Base-by-base conservation (phyloP, 2,797 vertebrate species). In the Notolabrus celidotus region DNA sequence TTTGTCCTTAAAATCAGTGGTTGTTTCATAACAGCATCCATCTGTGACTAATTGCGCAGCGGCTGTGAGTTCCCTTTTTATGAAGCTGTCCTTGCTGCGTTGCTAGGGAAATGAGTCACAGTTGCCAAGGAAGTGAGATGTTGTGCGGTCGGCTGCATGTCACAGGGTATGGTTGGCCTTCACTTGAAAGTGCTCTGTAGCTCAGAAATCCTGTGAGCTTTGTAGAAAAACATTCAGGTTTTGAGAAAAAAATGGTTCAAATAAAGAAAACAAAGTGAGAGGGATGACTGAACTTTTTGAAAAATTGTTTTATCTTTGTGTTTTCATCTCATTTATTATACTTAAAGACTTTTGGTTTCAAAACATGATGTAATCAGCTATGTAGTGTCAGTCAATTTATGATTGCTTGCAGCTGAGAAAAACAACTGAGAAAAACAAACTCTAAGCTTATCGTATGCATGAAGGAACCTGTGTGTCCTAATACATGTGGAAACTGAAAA, bases 21-120 rank as follows among this genome's bases (percentile, higher is more conserved):
- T 29, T 78, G 43, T 70, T 79, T 80, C 67, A 65, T 76, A 75
- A 84, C 43, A 54, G 39, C 67, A 76, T 79, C 74, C 61, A 68
- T 88, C 52, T 82, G 51, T 76, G 75, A 79, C 73, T 74, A 65
- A 87, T 56, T 80, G 68, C 82, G 67, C 81, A 69, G 69, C 71
- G 83, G 74, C 67, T 84, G 49, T 75, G 82, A 82, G 83, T 87
- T 82, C 82, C 80, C 65, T 85, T 78, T 84, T 82, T 63, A 71
- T 72, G 52, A 85, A 83, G 67, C 62, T 66, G 86, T 85, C 76
- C 88, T 90, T 85, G 84, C 83, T 67, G 68, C 34, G 89, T 93
- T 87, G 92, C 88, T 88, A 90, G 86, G 93, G 93, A 94, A 94
- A 93, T 94, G 89, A 94, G 82, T 92, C 90, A 90, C 25, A 3